Evolutionary conservation across 1,140 invertebrate genomes (phyloP), one percentile per base, ranked within the genome.

Genomic region (Phymorhynchus buccinoides): DNA sequence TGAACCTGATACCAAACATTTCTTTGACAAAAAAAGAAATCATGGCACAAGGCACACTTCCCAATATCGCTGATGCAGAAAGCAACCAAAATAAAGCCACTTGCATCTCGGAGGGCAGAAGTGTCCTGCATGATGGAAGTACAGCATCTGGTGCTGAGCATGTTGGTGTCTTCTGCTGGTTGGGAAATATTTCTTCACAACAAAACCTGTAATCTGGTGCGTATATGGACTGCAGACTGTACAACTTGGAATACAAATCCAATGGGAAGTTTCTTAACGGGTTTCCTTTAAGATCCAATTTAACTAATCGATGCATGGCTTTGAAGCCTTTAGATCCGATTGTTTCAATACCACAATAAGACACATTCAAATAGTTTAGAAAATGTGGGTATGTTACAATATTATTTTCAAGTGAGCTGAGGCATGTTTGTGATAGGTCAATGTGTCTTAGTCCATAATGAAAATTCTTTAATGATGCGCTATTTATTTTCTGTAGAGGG

Each of bases 161-260:
- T 18, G 12, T 52, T 52, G 48, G 12, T 52, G 48, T 52, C 12
- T 18, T 52, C 12, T 18, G 48, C 22, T 52, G 48, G 12, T 52
- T 52, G 12, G 48, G 48, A 52, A 52, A 18, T 52, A 52, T 52
- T 14, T 52, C 0, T 14, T 52, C 48, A 52, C 48, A 52, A 52
- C 48, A 52, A 52, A 52, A 52, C 48, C 48, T 52, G 22, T 52
- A 52, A 52, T 52, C 22, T 52, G 48, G 22, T 52, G 48, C 12
- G 22, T 52, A 18, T 52, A 52, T 18, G 22, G 12, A 52, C 22
- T 52, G 12, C n/a, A 88, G 73, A 1, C 52, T 41, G 14, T 18
- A 16, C 4, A 86, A n/a, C 27, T 48, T 56, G 32, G 42, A 73
- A 48, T 88, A 87, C 22, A 85, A 52, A 35, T 86, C 30, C 22